Base-by-base conservation (phyloP, 2,888 invertebrate species). In the Agonopterix arenella region DNA sequence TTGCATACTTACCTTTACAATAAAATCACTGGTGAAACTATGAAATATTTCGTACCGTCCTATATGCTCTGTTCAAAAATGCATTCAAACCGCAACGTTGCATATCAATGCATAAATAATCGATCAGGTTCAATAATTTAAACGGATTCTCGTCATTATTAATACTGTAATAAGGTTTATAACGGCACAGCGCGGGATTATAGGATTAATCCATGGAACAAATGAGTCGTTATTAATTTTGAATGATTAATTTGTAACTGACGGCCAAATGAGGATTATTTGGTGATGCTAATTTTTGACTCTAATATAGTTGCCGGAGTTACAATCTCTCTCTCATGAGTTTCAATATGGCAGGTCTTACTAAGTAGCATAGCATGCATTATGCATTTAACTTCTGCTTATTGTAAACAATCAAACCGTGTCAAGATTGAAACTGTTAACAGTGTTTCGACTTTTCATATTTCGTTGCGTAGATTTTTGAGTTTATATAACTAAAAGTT, bases 141-240 rank as follows among this genome's bases (percentile, higher is more conserved):
- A 69, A 75, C 66, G 59, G 38, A 44, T n/a, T n/a, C 11, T 7
- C 18, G 16, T 46, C 8, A 37, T 10, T 48, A 47, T 45, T 43
- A 46, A 46, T 10, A 41, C 41, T 46, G 37, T 9, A 46, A 16
- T 28, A 13, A 18, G 28, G 10, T 40, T 47, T 3, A 11, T 42
- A 42, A 18, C 36, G 46, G 44, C 48, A 46, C 53, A 51, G 51
- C 44, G 52, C 55, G 55, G 52, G 59, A 60, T 57, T 44, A 60
- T 53, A 52, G 64, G 65, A 67, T 67, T 69, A 73, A 60, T 61
- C 58, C 60, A 44, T 13, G 18, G 11, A 62, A 64, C 66, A 71
- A 73, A 73, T 68, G 66, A 66, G 63, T 49, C 60, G 60, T 65
- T 68, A 73, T 72, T 72, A 70, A 73, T 74, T 66, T 63, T 60